Conservation (phyloP, 2,888 invertebrate genomes). For the Bugula neritina region DNA sequence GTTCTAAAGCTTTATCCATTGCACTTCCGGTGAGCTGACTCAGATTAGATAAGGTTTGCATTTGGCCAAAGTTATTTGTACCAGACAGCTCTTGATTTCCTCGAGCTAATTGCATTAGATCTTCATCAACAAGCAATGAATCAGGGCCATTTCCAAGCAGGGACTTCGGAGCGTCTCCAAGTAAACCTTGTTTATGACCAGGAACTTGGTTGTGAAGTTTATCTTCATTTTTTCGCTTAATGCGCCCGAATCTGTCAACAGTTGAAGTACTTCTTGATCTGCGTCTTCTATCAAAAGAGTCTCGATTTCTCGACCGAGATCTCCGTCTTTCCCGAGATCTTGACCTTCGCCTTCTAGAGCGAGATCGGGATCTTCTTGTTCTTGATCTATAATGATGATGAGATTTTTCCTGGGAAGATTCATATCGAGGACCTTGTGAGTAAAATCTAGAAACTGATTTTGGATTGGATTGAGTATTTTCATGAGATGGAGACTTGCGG, state of each 20-base stretch:
- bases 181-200: background rate
- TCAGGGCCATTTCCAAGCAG: background rate
- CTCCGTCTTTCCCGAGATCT: background rate
- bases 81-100: constrained; percentile 1
- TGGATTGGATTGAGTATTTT: no score
- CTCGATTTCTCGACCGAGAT: background rate
- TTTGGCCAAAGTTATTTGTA: background rate
- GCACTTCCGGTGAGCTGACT: background rate
- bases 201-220: background rate
- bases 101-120: background rate
- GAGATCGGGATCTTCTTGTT: background rate
- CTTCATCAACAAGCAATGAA: background rate
- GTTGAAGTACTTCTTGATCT: background rate
- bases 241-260: background rate
- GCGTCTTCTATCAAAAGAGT: background rate
- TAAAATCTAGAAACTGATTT: background rate
- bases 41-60: background rate
- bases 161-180: background rate
- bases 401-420: background rate
- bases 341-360: background rate
- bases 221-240: background rate
- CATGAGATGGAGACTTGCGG: background rate
- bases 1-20: background rate
- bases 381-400: background rate
- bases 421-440: background rate